Base-by-base conservation (phyloP, 1,140 invertebrate species). In the Himalopsyche phryganea region DNA sequence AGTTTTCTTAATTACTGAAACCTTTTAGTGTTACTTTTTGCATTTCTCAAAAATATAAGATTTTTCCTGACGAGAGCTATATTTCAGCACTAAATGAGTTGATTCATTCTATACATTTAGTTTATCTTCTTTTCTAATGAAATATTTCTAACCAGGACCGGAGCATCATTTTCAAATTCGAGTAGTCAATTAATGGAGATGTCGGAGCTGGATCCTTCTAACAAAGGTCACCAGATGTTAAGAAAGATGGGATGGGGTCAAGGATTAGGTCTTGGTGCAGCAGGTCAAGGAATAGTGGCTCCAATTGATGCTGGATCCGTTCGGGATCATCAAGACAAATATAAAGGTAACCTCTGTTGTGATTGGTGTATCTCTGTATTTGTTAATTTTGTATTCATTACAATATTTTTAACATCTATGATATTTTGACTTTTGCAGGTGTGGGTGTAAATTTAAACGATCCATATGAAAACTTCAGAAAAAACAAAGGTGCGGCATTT, bases 391-490 rank as follows among this genome's bases (percentile, higher is more conserved):
- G 23, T 28, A 28, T 28, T 9, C 23, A 28, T 28, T 28, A 28
- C 23, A 28, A 28, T 28, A 28, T 28, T 28, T n/a, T n/a, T n/a
- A n/a, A 28, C 23, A 28, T 5, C 3, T 28, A 28, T 28, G 9
- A 28, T 28, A 28, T 3, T 28, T 28, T 28, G 23, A 9, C 23
- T 28, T 42, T 51, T 40, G 44, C 74, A 81, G 81, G 81, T 61
- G 85, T 97, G 42, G 95, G 94, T 36, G 85, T 92, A 53, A 92
- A 88, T 70, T 76, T 94, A 55, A 92, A 91, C 69, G 94, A 96
- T 80, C 95, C 95, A 0, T 98, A 96, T 71, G 96, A 98, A 76
- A 94, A 92, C 70, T 98, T 97, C 77, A 83, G 96, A 53, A 98
- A 98, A 76, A 96, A 90, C 70, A 97, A 96, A 78, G 93, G 93